These are phyloP conservation scores for mouse (Mus musculus) DNA, from an alignment of 2,113 vertebrate species.

Conservation along the genomic window GRCm39 chr2:124065501-124066000, in stretches of 20 bases:
- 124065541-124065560: background rate
- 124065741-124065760: slow-evolving; percentile 1
- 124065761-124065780: slow-evolving; percentile 2
- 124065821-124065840: background rate
- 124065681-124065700: background rate
- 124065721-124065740: background rate
- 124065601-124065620: background rate
- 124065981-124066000: slow-evolving; percentile 67
- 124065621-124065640: background rate
- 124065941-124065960: slow-evolving; percentile 72
- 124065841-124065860: background rate
- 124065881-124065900: slow-evolving; percentile 45
- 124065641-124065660: background rate
- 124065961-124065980: slow-evolving; percentile 66
- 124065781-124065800: background rate
- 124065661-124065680: background rate
- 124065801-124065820: background rate
- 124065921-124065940: slow-evolving; percentile 51
- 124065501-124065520: background rate
- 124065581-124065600: background rate
- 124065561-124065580: slow-evolving; percentile 21
- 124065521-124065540: background rate
- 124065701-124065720: background rate
- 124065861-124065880: slow-evolving; percentile 59
- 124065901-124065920: slow-evolving; percentile 69